Evolutionary conservation across 2,888 invertebrate species (phyloP), one percentile per base, ranked within the genome.

Genomic region (Pristionchus mayeri): DNA sequence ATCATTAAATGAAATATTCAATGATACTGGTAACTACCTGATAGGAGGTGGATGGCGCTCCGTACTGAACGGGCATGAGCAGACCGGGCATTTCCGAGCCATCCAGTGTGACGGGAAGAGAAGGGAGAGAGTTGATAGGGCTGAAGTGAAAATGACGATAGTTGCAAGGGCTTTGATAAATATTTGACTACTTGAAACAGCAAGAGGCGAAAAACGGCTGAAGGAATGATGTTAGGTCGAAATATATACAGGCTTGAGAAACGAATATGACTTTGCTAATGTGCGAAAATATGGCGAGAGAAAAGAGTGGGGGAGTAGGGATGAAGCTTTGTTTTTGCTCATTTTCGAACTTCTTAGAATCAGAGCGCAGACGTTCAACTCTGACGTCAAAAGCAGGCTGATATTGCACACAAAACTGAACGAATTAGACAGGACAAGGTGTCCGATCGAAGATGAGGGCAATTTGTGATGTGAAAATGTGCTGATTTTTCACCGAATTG

Each of bases 41-140:
- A 71, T 71, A 71, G 37, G 71, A 71, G 40, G 71, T 71, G 40
- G 71, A 71, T 9, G 71, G 71, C n/a, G 71, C 40, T 18, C 71
- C 71, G 40, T 71, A 71, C 40, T 71, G 40, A 11, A 37, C 37
- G n/a, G 71, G 71, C 71, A 71, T 71, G 40, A 71, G 71, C 24
- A 71, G 71, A 24, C 71, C 71, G 71, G 71, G 40, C 71, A 71
- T 71, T 4, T 40, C 71, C 13, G 40, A 71, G 7, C 40, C 71
- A 40, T 71, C 71, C 71, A 71, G 71, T 71, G 40, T 71, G 71
- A 71, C 37, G 24, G 24, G 71, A 3, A 24, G 13, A 6, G 34
- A 4, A 11, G 9, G 3, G 63, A 27, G n/a, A n/a, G n/a, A n/a
- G n/a, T 30, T 63, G 3, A 34, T 63, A 16, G 34, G 34, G 57